Evolutionary conservation across 1,140 invertebrate species (phyloP), one percentile per base, ranked within the genome.

Genomic region (Oncopodura yosiiana): DNA sequence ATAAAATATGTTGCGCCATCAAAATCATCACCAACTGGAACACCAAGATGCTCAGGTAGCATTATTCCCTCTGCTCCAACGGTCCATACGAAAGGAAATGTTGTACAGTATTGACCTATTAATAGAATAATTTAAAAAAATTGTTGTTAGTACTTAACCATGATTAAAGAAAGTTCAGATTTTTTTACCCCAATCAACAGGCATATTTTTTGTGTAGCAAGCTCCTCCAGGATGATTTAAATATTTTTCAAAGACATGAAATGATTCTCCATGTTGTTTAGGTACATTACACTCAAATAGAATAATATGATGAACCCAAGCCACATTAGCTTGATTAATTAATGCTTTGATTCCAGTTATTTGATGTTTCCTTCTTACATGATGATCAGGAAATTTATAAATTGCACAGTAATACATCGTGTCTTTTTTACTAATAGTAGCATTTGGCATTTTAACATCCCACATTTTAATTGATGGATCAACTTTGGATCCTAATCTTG

Each of bases 231-330:
- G 73, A 3, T 81, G 74, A 38, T 77, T 76, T 0, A 80, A 73
- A 70, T 83, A 84, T 19, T 76, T 72, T 62, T 66, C 72, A 58
- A 70, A 75, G 66, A 70, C 78, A 73, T 58, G 32, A n/a, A n/a
- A n/a, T 32, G 48, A 53, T 19, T 58, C 55, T 14, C 53, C 55
- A 19, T 55, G 42, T 32, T 44, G 49, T 11, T 21, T 18, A 11
- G 63, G 56, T 1, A 75, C 73, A 0, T 78, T 77, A 66, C 87
- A 91, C 66, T 87, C 84, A 69, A 88, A 87, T 12, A 90, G 67
- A 11, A 86, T 78, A 74, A 89, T 83, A 64, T 89, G 86, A 68
- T 88, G 85, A 0, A 89, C 80, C n/a, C n/a, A n/a, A n/a, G n/a
- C n/a, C n/a, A n/a, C n/a, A n/a, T n/a, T n/a, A n/a, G n/a, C n/a